These are phyloP conservation scores for Typhlomys cinereus DNA, from an alignment of 2,113 vertebrate genomes.

Conservation along the genomic window DNA sequence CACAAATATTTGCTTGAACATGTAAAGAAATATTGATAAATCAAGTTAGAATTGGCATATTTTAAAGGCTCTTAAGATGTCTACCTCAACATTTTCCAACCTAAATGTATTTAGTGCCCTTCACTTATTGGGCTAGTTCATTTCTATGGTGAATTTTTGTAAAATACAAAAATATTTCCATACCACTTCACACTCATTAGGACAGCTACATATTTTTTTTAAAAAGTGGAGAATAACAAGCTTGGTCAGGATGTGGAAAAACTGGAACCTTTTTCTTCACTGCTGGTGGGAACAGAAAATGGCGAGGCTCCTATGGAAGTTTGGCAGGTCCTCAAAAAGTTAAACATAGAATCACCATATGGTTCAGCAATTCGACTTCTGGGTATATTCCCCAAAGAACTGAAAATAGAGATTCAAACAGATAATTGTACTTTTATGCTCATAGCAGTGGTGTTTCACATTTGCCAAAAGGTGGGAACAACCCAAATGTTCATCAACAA, in stretches of 20 bases:
- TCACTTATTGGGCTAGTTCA: not conserved
- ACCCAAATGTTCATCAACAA: not conserved
- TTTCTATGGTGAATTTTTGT: constrained; percentile 9
- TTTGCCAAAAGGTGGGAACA: constrained; percentile 16
- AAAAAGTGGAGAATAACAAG: constrained; percentile 6
- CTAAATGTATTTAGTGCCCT: not conserved
- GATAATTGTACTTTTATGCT: not conserved
- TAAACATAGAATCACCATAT: constrained; percentile 43
- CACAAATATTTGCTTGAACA: not conserved
- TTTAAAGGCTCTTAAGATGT: constrained; percentile 3
- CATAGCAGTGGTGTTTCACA: not conserved
- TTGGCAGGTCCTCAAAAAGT: constrained; percentile 32
- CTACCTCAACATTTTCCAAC: not conserved
- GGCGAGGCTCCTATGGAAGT: not conserved
- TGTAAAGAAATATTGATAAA: not conserved
- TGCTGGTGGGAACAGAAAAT: not conserved
- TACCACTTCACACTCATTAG: not conserved
- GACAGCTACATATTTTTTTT: not conserved
- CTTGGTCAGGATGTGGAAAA: not conserved
- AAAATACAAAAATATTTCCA: constrained; percentile 46
- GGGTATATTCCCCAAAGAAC: not conserved
- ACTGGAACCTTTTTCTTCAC: not conserved
- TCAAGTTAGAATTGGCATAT: not conserved
- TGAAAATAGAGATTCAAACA: constrained; percentile 21
- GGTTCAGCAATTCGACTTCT: not conserved